Evolutionary conservation across 1,140 invertebrate genomes (phyloP), one percentile per base, ranked within the genome.

Genomic region (Neotoxoptera formosana): DNA sequence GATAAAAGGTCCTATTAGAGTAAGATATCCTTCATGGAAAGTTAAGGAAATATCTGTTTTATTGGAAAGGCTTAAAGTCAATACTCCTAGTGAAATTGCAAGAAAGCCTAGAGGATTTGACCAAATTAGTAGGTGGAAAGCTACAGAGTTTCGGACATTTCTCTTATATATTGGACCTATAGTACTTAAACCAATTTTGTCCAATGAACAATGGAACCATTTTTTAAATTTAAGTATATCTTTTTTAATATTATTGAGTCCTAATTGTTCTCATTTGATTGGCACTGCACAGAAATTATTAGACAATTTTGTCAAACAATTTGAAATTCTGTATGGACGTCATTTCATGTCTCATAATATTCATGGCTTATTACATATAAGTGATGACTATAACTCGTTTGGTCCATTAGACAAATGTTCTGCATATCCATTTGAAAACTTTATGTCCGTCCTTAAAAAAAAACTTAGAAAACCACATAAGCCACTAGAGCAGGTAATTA

Each of bases 211-310:
- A 21, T 83, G 34, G 76, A 83, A 83, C 0, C n/a, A 83, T 36
- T 36, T 83, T 83, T 83, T 83, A 34, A 83, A 83, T 83, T 83
- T 41, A 83, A 83, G 76, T 36, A 83, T 83, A 83, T 83, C 76
- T 20, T 34, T 83, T 14, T 34, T 83, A 34, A 83, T 83, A 36
- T 83, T 83, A 83, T 83, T 41, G 34, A 83, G 76, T 41, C 76
- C 76, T 36, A 34, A 83, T 36, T 34, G 34, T 83, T 83, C 17
- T 34, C 11, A 83, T 21, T 36, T 34, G 17, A 41, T 83, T 36
- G 20, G 34, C 34, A 36, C 17, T 83, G 76, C 34, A 41, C 76
- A 34, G 0, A 20, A 83, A 83, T 83, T 83, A 83, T 83, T 83
- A 7, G 34, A 41, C 34, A 83, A 20, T 83, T 41, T 83, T 83